A percentile compares a stretch with the other conserved stretches of the same genome.
Conservation (phyloP, 1,140 invertebrate species). For the Drosophila kanapiae region DNA sequence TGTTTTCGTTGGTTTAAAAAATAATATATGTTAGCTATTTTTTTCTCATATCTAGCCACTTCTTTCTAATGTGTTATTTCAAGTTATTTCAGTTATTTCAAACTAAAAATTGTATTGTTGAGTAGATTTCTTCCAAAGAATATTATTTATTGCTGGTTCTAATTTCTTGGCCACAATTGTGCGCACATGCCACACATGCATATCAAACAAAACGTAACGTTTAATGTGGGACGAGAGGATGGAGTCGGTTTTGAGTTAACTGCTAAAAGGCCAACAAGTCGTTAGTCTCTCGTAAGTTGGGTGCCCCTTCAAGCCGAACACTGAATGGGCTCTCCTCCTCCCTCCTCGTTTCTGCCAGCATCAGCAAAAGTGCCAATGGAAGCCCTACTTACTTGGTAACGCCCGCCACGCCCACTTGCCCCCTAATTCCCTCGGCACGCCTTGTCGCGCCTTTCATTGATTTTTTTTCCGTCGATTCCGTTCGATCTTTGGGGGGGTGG, state of each 20-base stretch:
- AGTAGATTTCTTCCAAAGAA: too few species aligned
- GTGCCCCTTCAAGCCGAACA: slow-evolving; percentile 1
- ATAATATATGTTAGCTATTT: too few species aligned
- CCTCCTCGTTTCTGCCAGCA: slow-evolving; percentile 25
- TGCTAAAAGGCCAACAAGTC: slow-evolving; percentile 60
- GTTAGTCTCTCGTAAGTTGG: slow-evolving; percentile 52
- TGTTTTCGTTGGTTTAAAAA: too few species aligned
- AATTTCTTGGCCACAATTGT: neutral
- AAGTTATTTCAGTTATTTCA: too few species aligned
- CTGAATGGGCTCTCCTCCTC: neutral
- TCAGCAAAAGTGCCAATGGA: slow-evolving; percentile 61
- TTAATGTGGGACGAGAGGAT: slow-evolving; percentile 59
- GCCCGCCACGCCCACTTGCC: slow-evolving; percentile 34
- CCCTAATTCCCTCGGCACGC: neutral
- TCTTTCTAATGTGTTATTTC: too few species aligned
- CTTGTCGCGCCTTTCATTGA: slow-evolving; percentile 55
- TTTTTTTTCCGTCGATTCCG: slow-evolving; percentile 35
- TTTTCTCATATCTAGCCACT: too few species aligned
- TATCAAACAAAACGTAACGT: slow-evolving; percentile 43
- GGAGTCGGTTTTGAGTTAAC: slow-evolving; percentile 37
- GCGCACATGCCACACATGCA: slow-evolving; percentile 12
- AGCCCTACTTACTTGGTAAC: slow-evolving; percentile 75
- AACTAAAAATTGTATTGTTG: too few species aligned
- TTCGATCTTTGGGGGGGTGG: slow-evolving; percentile 36
- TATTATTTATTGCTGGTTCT: neutral